phyloP scores from a whole-genome alignment of 2,888 invertebrate genomes.

The Aplocera efformata region DNA sequence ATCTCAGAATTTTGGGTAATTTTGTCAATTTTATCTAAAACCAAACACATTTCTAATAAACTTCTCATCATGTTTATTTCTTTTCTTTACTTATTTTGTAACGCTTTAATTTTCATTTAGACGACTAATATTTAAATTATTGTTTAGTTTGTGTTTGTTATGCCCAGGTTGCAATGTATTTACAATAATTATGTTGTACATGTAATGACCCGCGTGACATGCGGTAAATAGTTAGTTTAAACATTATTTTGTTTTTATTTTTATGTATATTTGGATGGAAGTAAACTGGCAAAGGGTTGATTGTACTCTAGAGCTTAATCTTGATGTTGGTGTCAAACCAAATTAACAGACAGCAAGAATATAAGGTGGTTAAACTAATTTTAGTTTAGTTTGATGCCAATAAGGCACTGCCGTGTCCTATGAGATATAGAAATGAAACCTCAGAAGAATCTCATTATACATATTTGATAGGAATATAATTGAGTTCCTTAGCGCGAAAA shows the following conservation, averaged over 20 bases:
- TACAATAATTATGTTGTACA: no score
- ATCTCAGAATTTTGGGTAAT: background rate
- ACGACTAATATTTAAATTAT: constrained; percentile 12
- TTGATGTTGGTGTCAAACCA: no score
- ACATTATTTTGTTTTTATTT: no score
- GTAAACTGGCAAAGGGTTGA: no score
- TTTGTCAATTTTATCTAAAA: constrained; percentile 14
- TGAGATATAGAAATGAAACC: constrained; percentile 4
- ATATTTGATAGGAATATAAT: background rate
- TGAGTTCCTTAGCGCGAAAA: constrained; percentile 8
- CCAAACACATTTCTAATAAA: constrained; percentile 7
- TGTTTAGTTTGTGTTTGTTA: constrained; percentile 7
- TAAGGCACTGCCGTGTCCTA: no score
- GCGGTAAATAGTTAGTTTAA: no score
- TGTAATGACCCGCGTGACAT: no score
- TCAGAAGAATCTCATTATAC: constrained; percentile 14
- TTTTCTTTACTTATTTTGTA: constrained; percentile 16
- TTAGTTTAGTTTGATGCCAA: background rate
- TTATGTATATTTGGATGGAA: no score
- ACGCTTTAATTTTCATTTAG: constrained; percentile 22
- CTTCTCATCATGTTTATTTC: constrained; percentile 13
- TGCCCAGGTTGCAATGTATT: constrained; percentile 14
- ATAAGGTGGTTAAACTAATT: background rate
- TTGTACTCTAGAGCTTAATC: no score
- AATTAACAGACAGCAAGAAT: no score